Evolutionary conservation across 92 coral and sea anemone genomes (phyloP).

Genomic region (Isaurus tuberculatus): DNA sequence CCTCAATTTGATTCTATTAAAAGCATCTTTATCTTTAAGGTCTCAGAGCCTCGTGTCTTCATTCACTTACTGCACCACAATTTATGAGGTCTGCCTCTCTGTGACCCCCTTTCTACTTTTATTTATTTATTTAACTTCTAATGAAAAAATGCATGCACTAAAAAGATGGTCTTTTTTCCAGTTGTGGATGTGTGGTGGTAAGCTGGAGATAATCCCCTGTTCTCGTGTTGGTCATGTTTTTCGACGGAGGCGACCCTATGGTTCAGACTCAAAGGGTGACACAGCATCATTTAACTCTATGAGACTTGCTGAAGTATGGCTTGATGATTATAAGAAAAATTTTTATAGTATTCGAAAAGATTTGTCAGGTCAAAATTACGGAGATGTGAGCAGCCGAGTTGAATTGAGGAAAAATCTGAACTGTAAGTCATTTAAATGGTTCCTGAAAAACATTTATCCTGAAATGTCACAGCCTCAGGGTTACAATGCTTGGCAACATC

Average conservation of each 20-base stretch:
- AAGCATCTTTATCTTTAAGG: too few species aligned
- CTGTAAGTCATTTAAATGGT: constrained; percentile 93
- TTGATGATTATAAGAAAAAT: constrained; percentile 90
- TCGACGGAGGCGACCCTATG: constrained; percentile 90
- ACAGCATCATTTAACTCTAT: constrained; percentile 90
- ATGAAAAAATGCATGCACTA: not conserved
- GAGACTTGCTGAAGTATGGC: constrained; percentile 99
- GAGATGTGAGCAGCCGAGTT: constrained; percentile 79
- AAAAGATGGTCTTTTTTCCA: constrained; percentile 1
- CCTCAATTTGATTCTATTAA: too few species aligned
- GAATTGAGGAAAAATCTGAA: constrained; percentile 76
- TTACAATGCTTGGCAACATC: constrained; percentile 53
- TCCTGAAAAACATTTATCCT: constrained; percentile 81
- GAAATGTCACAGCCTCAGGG: constrained; percentile 79
- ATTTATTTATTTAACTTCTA: too few species aligned
- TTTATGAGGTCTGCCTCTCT: too few species aligned
- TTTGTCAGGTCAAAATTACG: constrained; percentile 73
- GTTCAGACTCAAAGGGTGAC: constrained; percentile 85
- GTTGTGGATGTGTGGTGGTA: constrained; percentile 99
- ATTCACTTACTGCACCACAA: too few species aligned
- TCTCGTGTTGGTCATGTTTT: constrained; percentile 96
- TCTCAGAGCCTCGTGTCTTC: too few species aligned
- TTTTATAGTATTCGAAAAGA: constrained; percentile 73
- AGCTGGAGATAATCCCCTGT: constrained; percentile 89
- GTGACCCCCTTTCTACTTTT: too few species aligned